Conservation (phyloP, 2,113 vertebrate species). For the Neodon shergylaensis region DNA sequence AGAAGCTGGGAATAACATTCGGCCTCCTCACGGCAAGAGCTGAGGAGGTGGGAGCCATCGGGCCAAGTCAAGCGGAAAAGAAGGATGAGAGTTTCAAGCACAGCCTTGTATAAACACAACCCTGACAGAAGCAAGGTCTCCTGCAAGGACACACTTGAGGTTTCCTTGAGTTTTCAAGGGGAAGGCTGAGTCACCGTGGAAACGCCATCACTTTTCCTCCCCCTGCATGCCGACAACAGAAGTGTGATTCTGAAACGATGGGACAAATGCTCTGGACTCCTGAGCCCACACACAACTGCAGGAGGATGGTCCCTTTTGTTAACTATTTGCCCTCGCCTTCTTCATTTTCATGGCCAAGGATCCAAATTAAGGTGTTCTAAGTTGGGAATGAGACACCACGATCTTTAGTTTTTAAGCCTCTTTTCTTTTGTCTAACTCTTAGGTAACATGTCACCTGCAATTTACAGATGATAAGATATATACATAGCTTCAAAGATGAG, state of each 20-base stretch:
- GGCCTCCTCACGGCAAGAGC: neutral
- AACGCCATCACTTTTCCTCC: slow-evolving; percentile 38
- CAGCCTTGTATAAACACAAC: slow-evolving; percentile 75
- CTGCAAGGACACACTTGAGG: slow-evolving; percentile 71
- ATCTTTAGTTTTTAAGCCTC: neutral
- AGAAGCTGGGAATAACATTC: slow-evolving; percentile 34
- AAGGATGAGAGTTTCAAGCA: slow-evolving; percentile 64
- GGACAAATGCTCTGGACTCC: neutral
- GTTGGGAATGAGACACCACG: neutral
- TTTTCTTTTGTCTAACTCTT: neutral
- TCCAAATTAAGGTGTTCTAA: neutral
- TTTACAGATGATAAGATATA: neutral
- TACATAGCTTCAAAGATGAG: neutral
- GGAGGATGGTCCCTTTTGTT: neutral
- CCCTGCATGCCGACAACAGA: slow-evolving; percentile 26
- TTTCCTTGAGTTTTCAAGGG: slow-evolving; percentile 67
- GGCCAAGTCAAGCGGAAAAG: slow-evolving; percentile 67
- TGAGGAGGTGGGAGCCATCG: slow-evolving; percentile 66
- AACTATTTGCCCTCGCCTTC: neutral
- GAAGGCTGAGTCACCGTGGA: slow-evolving; percentile 77
- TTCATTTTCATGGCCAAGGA: neutral
- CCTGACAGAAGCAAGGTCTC: slow-evolving; percentile 61
- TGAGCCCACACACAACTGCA: neutral
- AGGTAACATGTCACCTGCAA: neutral
- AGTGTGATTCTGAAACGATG: slow-evolving; percentile 27